Conservation (phyloP, 2,888 invertebrate species). For the Tortricodes alternella region DNA sequence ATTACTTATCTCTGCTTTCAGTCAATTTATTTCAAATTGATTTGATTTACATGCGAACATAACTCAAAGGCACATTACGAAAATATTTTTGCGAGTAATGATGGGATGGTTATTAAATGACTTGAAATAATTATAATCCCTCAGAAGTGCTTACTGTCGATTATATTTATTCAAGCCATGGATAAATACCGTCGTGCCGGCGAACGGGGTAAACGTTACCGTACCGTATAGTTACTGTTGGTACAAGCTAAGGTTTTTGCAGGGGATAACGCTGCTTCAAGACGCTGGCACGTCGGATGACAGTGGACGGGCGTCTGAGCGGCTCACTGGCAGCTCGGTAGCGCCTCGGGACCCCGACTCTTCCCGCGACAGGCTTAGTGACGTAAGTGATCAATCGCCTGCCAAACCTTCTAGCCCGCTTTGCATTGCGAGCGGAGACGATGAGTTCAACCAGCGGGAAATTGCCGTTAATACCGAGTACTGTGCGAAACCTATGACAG, state of each 20-base stretch:
- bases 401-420: slow-evolving; percentile 30
- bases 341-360: slow-evolving; percentile 90
- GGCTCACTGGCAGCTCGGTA: slow-evolving; percentile 89
- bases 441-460: slow-evolving; percentile 21
- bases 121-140: too few relatives aligned
- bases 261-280: slow-evolving; percentile 88
- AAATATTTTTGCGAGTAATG: too few relatives aligned
- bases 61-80: too few relatives aligned
- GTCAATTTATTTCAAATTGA: too few relatives aligned
- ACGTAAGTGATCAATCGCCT: slow-evolving; percentile 84
- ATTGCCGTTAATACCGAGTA: background rate
- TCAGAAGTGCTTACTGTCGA: too few relatives aligned
- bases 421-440: slow-evolving; percentile 29
- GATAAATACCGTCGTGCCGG: background rate
- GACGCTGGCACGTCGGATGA: slow-evolving; percentile 93
- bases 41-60: too few relatives aligned
- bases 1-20: too few relatives aligned
- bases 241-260: slow-evolving; percentile 54
- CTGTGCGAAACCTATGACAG: background rate
- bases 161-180: background rate
- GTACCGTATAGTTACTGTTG: slow-evolving; percentile 8
- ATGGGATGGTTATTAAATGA: too few relatives aligned
- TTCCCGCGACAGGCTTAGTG: slow-evolving; percentile 92
- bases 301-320: slow-evolving; percentile 91
- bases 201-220: background rate